Evolutionary conservation across 2,888 invertebrate species (phyloP).

Genomic region (Eurois occulta): DNA sequence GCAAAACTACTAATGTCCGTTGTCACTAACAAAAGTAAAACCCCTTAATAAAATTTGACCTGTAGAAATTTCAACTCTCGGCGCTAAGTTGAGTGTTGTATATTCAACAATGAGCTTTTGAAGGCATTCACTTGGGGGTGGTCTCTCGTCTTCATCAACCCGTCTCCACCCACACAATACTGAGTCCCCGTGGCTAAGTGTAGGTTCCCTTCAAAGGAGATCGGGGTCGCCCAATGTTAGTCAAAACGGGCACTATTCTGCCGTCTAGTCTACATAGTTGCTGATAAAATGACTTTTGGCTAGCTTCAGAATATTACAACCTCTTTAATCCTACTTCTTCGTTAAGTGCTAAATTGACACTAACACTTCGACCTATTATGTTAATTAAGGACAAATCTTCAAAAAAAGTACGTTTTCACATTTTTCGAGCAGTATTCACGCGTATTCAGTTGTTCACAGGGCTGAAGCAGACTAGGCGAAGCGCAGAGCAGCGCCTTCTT

Average conservation of each 20-base stretch:
- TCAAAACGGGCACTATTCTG: slow-evolving; percentile 10
- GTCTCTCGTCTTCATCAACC: neutral
- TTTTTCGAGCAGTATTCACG: slow-evolving; percentile 33
- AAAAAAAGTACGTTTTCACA: neutral
- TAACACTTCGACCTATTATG: slow-evolving; percentile 1
- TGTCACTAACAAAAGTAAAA: neutral
- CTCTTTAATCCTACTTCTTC: slow-evolving; percentile 20
- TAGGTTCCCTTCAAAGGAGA: neutral
- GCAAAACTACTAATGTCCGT: slow-evolving; percentile 18
- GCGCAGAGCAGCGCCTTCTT: neutral
- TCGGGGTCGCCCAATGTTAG: neutral
- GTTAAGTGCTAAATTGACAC: slow-evolving; percentile 5
- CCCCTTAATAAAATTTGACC: neutral
- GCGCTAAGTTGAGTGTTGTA: neutral
- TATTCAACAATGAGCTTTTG: neutral
- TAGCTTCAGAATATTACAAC: slow-evolving; percentile 43
- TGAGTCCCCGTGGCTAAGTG: neutral
- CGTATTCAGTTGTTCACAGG: neutral
- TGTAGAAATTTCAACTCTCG: neutral
- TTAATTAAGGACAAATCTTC: neutral
- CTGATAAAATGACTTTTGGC: slow-evolving; percentile 52
- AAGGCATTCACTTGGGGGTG: neutral
- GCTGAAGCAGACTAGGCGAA: neutral
- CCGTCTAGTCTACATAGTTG: slow-evolving; percentile 42
- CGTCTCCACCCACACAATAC: neutral